Base-by-base conservation (phyloP, 1,140 invertebrate genomes). In the Akabosia matsudoensis region DNA sequence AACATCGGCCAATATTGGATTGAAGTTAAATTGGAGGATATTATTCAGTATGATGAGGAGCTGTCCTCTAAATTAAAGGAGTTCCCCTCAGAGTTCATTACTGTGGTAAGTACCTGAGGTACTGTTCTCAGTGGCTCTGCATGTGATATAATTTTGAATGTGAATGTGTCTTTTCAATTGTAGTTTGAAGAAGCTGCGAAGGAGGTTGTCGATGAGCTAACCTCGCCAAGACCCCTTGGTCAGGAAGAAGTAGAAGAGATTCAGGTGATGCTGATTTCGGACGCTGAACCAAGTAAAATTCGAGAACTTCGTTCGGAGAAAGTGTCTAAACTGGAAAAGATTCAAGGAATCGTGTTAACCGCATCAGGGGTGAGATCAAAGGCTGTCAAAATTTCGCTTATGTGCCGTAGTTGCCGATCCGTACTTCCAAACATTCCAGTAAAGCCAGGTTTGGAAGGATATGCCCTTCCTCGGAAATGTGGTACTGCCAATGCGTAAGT, bases 201-300 rank as follows among this genome's bases (percentile, higher is more conserved):
- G 85, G 96, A 98, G 86, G 93, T 99, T 61, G 97, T 93, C 0
- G 97, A 98, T 91, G 97, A 99, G 87, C 86, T 99, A 1, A 99
- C 97, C 31, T 88, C 91, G 24, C 96, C 97, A 0, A 87, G 97
- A 77, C 94, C 94, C 2, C 90, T 92, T 82, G 93, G 91, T 2
- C 94, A 97, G 83, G 94, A 98, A 82, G 89, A 92, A 82, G 88
- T 98, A 31, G 89, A 97, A 83, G 94, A 98, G 84, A 94, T 99
- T 83, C 97, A 99, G 87, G 90, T 99, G 22, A 89, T 96, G 80
- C 84, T 99, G 0, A 90, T 88, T 13, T 97, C 96, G 1, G 92
- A 93, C 85, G 91, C 93, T 1, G 90, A 95, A 88, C 89, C 95
- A 22, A 88, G 89, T 70, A 89, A 90, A 78, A 86, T 99, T 18